Conservation (phyloP, 2,797 vertebrate genomes). For the Channallabes apus region DNA sequence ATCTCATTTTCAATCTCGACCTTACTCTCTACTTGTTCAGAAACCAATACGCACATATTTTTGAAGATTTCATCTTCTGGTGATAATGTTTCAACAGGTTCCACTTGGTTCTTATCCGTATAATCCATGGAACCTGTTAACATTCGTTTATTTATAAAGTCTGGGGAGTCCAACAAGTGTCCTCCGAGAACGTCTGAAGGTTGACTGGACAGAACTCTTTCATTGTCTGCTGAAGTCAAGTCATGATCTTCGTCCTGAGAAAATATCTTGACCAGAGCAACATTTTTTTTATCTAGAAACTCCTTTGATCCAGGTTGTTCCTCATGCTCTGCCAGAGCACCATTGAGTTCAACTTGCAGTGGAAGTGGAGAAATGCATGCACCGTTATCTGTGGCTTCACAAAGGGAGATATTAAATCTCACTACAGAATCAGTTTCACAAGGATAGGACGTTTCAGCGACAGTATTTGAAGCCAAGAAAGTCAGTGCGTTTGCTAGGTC, state of each 20-base stretch:
- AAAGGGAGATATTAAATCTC: not conserved
- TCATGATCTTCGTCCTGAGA: not conserved
- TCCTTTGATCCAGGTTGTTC: not conserved
- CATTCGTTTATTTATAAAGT: not conserved
- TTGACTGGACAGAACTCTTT: not conserved
- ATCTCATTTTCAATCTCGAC: not conserved
- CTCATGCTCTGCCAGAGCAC: not conserved
- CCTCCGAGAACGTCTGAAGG: not conserved
- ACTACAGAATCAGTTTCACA: not conserved
- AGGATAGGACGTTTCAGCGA: not conserved
- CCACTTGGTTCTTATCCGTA: not conserved
- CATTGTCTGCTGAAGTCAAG: not conserved
- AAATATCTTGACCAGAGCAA: not conserved
- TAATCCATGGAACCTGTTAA: not conserved
- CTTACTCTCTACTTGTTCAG: not conserved
- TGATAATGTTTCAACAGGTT: not conserved
- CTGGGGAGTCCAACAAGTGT: not conserved
- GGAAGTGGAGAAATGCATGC: not conserved
- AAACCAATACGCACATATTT: not conserved
- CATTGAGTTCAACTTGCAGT: not conserved
- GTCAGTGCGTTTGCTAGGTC: not conserved
- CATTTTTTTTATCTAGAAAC: constrained; percentile 1
- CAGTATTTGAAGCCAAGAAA: not conserved
- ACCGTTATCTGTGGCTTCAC: not conserved
- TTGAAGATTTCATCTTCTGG: not conserved